A percentile compares a stretch with the other conserved stretches of the same genome.
Evolutionary conservation across 2,888 invertebrate genomes (phyloP).

Genomic region (Diloba caeruleocephala): DNA sequence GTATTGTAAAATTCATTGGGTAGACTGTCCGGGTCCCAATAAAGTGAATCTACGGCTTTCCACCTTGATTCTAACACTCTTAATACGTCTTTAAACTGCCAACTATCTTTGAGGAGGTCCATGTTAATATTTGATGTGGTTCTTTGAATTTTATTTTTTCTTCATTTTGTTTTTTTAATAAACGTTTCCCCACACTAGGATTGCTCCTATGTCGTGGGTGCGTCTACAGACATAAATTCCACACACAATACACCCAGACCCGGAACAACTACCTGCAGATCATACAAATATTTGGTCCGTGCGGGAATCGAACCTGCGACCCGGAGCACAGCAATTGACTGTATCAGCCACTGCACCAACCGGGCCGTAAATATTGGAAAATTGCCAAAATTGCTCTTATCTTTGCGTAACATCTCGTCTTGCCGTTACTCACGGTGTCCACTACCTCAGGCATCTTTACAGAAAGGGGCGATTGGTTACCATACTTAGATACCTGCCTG

Average conservation of each 20-base stretch:
- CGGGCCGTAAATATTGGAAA: too few species aligned
- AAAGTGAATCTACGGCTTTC: background rate
- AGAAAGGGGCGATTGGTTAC: background rate
- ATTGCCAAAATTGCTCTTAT: background rate
- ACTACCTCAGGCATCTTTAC: background rate
- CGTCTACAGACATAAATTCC: too few species aligned
- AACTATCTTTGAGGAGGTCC: background rate
- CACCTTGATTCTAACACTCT: background rate
- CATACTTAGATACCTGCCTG: background rate
- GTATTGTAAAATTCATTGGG: background rate
- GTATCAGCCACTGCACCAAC: too few species aligned
- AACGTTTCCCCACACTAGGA: too few species aligned
- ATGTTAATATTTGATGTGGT: constrained; percentile 2
- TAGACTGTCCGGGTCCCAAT: background rate
- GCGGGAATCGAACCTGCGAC: too few species aligned
- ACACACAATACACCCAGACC: too few species aligned
- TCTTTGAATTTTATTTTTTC: background rate
- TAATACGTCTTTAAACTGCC: constrained; percentile 5
- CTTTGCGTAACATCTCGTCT: constrained; percentile 1
- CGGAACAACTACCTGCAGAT: too few species aligned
- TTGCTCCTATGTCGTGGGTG: too few species aligned
- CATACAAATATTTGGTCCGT: too few species aligned
- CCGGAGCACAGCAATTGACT: too few species aligned
- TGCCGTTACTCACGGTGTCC: background rate
- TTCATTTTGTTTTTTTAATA: too few species aligned